Evolutionary conservation across 2,113 vertebrate species (phyloP).

Genomic region (Lanius collurio): DNA sequence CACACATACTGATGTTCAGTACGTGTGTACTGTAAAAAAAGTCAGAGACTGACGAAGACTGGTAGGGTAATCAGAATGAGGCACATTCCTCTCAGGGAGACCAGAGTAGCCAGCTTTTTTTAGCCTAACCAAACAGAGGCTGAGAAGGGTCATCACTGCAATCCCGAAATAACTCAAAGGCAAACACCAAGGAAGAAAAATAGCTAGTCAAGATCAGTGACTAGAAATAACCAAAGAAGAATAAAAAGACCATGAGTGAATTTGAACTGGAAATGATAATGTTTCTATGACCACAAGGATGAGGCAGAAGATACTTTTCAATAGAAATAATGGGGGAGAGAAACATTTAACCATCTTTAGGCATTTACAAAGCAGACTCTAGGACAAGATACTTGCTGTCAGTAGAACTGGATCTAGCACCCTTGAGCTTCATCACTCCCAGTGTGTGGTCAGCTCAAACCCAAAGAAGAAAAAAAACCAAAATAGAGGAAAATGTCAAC

Average conservation of each 20-base stretch:
- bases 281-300: not conserved
- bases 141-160: not conserved
- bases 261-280: not conserved
- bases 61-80: not conserved
- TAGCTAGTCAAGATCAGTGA: not conserved
- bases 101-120: not conserved
- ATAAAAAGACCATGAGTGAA: not conserved
- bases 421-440: not conserved
- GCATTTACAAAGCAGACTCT: not conserved
- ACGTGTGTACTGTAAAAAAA: not conserved
- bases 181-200: conserved; percentile 13
- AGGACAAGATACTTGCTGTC: not conserved
- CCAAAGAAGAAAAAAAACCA: not conserved
- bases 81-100: not conserved
- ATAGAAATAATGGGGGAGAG: not conserved
- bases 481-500: not conserved
- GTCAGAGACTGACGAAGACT: not conserved
- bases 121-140: not conserved
- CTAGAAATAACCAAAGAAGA: conserved; percentile 18
- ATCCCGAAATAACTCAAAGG: conserved; percentile 24
- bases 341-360: not conserved
- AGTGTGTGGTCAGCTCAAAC: not conserved
- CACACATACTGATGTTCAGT: not conserved
- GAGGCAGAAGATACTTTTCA: not conserved
- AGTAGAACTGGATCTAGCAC: not conserved